A percentile compares a stretch with the other conserved stretches of the same genome.
phyloP scores from a whole-genome alignment of 2,113 vertebrate genomes.

The Phainopepla nitens region DNA sequence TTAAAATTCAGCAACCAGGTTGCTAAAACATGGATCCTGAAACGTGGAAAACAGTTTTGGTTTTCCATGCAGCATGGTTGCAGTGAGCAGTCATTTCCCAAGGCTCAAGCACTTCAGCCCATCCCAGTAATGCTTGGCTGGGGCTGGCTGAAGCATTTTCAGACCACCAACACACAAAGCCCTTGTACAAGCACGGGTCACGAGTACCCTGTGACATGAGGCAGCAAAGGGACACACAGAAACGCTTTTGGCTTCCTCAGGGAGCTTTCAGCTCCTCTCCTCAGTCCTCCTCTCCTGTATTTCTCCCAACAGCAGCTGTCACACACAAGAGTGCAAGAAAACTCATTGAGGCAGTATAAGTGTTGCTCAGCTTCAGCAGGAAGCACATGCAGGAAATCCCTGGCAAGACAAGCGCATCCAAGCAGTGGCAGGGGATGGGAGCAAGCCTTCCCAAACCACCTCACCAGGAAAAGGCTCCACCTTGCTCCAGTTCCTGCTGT shows the following conservation, averaged over 20 bases:
- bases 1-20: neutral
- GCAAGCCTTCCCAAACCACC: neutral
- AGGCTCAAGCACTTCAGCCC: neutral
- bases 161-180: neutral
- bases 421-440: fast-evolving
- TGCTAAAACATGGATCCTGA: neutral
- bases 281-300: neutral
- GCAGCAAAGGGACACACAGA: neutral
- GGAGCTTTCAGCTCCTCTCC: neutral
- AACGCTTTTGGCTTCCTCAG: neutral
- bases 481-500: neutral
- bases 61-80: neutral
- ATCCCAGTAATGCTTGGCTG: neutral
- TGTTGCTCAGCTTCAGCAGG: neutral
- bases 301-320: neutral
- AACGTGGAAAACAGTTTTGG: neutral
- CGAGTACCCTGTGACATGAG: fast-evolving
- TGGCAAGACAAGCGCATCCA: fast-evolving
- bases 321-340: neutral
- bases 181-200: fast-evolving
- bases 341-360: neutral
- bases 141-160: neutral
- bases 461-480: neutral
- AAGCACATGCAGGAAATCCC: neutral
- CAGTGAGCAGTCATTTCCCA: neutral